phyloP scores from a whole-genome alignment of 30 jellyfish, hydroid and myxozoan genomes.

The Pelagia noctiluca region DNA sequence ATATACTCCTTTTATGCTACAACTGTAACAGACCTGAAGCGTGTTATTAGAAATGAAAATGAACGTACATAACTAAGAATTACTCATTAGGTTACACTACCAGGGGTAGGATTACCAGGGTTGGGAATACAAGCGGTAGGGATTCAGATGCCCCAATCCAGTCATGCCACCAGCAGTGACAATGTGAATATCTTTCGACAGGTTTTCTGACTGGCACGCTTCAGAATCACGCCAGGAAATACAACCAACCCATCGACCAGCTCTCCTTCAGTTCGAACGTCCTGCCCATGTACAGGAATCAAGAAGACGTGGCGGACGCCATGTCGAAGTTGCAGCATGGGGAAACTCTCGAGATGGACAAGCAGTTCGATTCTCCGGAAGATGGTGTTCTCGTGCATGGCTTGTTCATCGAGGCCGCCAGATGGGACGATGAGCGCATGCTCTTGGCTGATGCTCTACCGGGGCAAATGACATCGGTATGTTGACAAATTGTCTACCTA shows the following conservation, averaged over 20 bases:
- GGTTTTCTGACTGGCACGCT: constrained; percentile 97
- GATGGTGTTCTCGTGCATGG: constrained; percentile 99
- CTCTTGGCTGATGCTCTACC: constrained; percentile 87
- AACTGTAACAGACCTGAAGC: too few relatives aligned
- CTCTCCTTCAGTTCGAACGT: constrained; percentile 79
- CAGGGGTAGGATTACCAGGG: too few relatives aligned
- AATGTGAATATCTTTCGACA: too few relatives aligned
- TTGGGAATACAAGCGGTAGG: too few relatives aligned
- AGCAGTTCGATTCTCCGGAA: constrained; percentile 63
- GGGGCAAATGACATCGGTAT: constrained; percentile 92
- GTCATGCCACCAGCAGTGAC: too few relatives aligned
- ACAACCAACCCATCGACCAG: constrained; percentile 95
- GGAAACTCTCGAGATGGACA: constrained; percentile 76
- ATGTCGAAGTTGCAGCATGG: constrained; percentile 82
- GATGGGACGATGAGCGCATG: constrained; percentile 93
- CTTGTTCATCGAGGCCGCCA: constrained; percentile 89
- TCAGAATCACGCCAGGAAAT: constrained; percentile 95
- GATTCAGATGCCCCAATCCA: too few relatives aligned
- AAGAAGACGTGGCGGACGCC: constrained; percentile 87
- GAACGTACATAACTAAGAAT: too few relatives aligned
- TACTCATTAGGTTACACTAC: too few relatives aligned
- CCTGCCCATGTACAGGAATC: constrained; percentile 74
- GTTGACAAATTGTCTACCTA: not conserved
- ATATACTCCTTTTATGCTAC: too few relatives aligned
- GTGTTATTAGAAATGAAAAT: too few relatives aligned